Percentiles rank a stretch among this genome's conserved stretches.
phyloP scores from a whole-genome alignment of 35 echinoderm and acorn worm genomes.

The Strongylocentrotus purpuratus region DNA sequence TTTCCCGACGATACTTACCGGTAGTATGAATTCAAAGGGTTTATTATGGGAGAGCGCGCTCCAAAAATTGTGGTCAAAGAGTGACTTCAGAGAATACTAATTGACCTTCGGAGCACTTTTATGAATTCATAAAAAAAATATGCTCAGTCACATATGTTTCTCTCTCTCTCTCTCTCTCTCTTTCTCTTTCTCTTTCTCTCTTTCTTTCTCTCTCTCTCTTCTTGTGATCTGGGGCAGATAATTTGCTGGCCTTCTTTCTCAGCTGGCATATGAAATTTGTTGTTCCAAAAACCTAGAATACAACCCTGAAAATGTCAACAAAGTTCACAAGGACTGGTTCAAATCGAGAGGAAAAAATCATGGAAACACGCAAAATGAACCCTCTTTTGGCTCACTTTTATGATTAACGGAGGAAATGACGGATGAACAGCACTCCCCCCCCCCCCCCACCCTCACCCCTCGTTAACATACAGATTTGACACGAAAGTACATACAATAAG shows the following conservation, averaged over 20 bases:
- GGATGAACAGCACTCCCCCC: not conserved
- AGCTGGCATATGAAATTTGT: constrained; percentile 19
- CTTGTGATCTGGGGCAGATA: constrained; percentile 27
- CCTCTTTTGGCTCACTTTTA: not conserved
- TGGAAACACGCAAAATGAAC: not conserved
- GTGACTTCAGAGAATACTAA: not conserved
- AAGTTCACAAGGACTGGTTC: not conserved
- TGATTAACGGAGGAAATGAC: not conserved
- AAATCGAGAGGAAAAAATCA: not conserved
- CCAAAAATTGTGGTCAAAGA: not conserved
- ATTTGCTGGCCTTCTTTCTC: constrained; percentile 31
- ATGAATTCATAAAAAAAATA: not conserved
- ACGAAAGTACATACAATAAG: not conserved
- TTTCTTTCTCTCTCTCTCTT: too few species aligned
- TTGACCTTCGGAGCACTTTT: not conserved
- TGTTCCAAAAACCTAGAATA: constrained; percentile 34
- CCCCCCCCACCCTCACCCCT: too few species aligned
- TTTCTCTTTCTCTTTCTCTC: not conserved
- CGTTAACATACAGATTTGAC: not conserved
- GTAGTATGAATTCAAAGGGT: not conserved
- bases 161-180: not conserved
- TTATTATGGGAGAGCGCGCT: not conserved
- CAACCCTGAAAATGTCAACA: constrained; percentile 28
- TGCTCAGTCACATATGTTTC: not conserved
- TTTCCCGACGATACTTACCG: too few species aligned